Conservation (phyloP, 23 tunicate genomes). For the Halocynthia aurantium region DNA sequence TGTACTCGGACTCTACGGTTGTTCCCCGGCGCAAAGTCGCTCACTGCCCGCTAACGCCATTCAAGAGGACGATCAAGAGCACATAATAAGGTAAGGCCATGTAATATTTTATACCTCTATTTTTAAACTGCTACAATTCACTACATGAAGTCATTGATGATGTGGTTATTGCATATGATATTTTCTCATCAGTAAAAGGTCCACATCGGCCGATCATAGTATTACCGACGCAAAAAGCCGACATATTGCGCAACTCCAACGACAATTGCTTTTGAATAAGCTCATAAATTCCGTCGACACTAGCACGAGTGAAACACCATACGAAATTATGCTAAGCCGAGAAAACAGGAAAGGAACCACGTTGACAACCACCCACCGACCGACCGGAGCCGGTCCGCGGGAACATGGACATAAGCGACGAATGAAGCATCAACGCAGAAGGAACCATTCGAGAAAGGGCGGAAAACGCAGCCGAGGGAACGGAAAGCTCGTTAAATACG, state of each 20-base stretch:
- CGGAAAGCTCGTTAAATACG: background rate
- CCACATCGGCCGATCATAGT: slow-evolving; percentile 5
- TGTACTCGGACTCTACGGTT: no score
- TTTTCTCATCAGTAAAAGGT: background rate
- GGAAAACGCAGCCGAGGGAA: background rate
- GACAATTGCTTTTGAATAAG: background rate
- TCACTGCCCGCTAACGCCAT: background rate
- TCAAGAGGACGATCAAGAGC: background rate
- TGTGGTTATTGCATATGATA: background rate
- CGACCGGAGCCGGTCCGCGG: no score
- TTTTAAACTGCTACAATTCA: background rate
- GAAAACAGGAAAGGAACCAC: background rate
- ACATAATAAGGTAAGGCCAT: no score
- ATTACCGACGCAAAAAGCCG: slow-evolving; percentile 7
- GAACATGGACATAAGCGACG: no score
- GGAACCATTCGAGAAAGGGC: background rate
- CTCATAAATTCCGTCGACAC: background rate
- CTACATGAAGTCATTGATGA: background rate
- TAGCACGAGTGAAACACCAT: background rate
- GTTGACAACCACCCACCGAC: background rate
- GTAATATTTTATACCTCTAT: no score
- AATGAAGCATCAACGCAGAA: background rate
- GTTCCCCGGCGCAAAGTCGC: no score
- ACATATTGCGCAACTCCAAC: background rate
- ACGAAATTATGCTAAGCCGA: background rate